phyloP scores from a whole-genome alignment of 2,113 vertebrate genomes.

The human region GRCh38 chr20:54447001-54447500 shows the following conservation, averaged over 20 bases:
- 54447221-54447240: background rate
- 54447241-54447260: background rate
- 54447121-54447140: background rate
- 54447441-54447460: background rate
- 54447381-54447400: background rate
- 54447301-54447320: background rate
- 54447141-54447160: background rate
- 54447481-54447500: background rate
- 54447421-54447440: background rate
- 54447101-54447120: background rate
- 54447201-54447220: background rate
- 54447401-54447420: background rate
- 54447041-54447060: background rate
- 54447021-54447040: background rate
- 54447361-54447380: background rate
- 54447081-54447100: background rate
- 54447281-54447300: background rate
- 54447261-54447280: background rate
- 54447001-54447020: background rate
- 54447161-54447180: background rate
- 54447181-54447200: background rate
- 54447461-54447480: background rate
- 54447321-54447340: background rate
- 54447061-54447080: background rate
- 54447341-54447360: background rate